A percentile compares a stretch with the other conserved stretches of the same genome.
phyloP scores from a whole-genome alignment of 2,888 invertebrate species.

The Ectobius pallidus region DNA sequence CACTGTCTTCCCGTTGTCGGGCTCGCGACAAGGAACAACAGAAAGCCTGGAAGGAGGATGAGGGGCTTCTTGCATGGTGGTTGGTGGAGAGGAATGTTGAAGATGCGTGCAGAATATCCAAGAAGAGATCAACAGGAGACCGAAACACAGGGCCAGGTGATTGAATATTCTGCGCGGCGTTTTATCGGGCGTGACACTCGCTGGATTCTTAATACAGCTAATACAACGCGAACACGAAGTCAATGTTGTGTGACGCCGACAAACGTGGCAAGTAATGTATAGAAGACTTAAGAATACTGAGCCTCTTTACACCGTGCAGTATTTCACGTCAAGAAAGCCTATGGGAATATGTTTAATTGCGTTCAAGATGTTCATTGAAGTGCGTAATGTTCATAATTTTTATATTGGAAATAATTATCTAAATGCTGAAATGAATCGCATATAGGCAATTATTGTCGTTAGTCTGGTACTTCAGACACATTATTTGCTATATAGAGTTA shows the following conservation, averaged over 20 bases:
- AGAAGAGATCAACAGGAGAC: slow-evolving; percentile 11
- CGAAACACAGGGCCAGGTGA: slow-evolving; percentile 19
- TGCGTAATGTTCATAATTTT: no score
- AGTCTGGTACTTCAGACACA: no score
- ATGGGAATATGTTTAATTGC: no score
- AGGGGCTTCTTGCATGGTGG: neutral
- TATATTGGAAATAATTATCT: no score
- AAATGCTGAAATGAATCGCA: no score
- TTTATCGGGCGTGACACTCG: slow-evolving; percentile 38
- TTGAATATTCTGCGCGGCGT: slow-evolving; percentile 34
- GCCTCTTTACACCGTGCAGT: neutral
- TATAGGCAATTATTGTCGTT: no score
- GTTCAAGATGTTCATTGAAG: no score
- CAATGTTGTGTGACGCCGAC: slow-evolving; percentile 12
- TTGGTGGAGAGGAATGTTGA: slow-evolving; percentile 17
- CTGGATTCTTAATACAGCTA: slow-evolving; percentile 40
- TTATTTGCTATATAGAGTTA: no score
- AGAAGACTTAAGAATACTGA: neutral
- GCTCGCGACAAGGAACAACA: neutral
- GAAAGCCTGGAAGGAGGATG: neutral
- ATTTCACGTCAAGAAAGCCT: no score
- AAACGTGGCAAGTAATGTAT: neutral
- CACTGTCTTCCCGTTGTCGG: neutral
- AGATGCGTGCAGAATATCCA: slow-evolving; percentile 24
- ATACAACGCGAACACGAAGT: slow-evolving; percentile 23